A percentile compares a stretch with the other conserved stretches of the same genome.
Conservation (phyloP, 2,888 invertebrate species). For the Synanthedon vespiformis region DNA sequence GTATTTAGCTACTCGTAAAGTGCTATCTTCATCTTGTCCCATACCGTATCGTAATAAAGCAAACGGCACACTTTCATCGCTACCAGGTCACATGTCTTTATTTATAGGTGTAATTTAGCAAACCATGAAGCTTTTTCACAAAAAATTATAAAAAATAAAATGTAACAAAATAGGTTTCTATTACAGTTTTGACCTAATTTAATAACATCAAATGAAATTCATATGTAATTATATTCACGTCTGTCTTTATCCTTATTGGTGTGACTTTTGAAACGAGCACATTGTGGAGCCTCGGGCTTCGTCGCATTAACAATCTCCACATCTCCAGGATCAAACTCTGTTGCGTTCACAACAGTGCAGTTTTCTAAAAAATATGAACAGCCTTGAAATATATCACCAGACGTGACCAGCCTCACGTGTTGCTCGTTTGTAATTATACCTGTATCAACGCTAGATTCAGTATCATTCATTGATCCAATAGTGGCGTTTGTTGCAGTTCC, state of each 20-base stretch:
- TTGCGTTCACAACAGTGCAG: slow-evolving; percentile 30
- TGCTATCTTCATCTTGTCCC: too few species aligned
- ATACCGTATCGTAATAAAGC: too few species aligned
- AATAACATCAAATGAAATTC: neutral
- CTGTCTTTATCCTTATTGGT: slow-evolving; percentile 47
- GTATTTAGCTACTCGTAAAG: too few species aligned
- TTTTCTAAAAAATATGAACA: slow-evolving; percentile 32
- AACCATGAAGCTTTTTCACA: too few species aligned
- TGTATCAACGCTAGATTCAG: slow-evolving; percentile 33
- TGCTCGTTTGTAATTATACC: slow-evolving; percentile 16
- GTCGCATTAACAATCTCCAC: slow-evolving; percentile 50
- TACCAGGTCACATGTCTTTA: too few species aligned
- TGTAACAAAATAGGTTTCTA: neutral
- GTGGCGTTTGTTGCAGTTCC: slow-evolving; percentile 45
- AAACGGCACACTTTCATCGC: too few species aligned
- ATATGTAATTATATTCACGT: slow-evolving; percentile 22
- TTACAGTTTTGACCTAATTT: neutral
- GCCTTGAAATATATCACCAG: neutral
- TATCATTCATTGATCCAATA: slow-evolving; percentile 32
- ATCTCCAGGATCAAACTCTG: slow-evolving; percentile 35
- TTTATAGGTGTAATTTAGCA: too few species aligned
- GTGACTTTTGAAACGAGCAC: slow-evolving; percentile 56
- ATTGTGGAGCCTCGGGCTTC: slow-evolving; percentile 33
- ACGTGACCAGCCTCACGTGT: neutral
- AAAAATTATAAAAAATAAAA: too few species aligned